Conservation (phyloP, 2,797 vertebrate species). For the Leptodactylus fallax region DNA sequence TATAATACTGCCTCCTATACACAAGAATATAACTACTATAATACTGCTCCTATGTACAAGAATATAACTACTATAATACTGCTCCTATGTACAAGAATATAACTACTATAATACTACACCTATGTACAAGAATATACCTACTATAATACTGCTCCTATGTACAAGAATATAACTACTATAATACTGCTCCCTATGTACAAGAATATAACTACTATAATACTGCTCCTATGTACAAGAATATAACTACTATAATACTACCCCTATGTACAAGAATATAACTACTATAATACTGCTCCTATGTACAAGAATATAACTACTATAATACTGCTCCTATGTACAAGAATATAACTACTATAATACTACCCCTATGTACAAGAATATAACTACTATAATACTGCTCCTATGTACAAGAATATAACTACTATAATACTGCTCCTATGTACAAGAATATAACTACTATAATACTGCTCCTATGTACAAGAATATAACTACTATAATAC, state of each 20-base stretch:
- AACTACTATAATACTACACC: too few species aligned
- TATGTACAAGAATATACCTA: slow-evolving; percentile 8
- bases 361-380: not conserved
- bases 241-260: not conserved
- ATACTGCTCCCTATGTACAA: not conserved
- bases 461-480: slow-evolving; percentile 16
- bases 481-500: slow-evolving; percentile 13
- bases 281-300: not conserved
- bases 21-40: too few species aligned
- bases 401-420: slow-evolving; percentile 4
- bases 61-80: too few species aligned
- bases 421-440: not conserved
- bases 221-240: not conserved
- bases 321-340: not conserved
- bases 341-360: slow-evolving; percentile 14
- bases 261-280: not conserved
- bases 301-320: not conserved
- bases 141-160: not conserved
- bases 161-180: slow-evolving; percentile 3
- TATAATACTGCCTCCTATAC: not conserved
- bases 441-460: slow-evolving; percentile 10
- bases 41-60: too few species aligned
- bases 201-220: too few species aligned
- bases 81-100: too few species aligned
- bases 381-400: slow-evolving; percentile 5